Conservation (phyloP, 2,113 vertebrate genomes). For the Oxygymnocypris stewartii region DNA sequence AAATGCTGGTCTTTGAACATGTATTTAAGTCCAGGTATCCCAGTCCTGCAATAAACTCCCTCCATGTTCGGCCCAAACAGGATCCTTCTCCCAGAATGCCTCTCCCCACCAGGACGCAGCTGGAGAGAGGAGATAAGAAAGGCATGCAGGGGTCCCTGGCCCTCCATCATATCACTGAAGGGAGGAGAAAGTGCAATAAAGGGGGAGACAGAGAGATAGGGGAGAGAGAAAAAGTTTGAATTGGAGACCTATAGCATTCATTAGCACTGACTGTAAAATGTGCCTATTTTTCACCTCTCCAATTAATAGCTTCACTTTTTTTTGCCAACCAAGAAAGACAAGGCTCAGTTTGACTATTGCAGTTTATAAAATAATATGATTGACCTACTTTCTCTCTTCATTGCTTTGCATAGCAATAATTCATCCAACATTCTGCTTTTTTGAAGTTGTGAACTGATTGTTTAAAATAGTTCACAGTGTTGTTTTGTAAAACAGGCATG, state of each 20-base stretch:
- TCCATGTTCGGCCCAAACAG: conserved; percentile 55
- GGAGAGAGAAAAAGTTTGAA: not conserved
- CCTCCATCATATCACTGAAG: conserved; percentile 41
- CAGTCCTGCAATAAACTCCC: conserved; percentile 52
- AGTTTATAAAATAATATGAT: not conserved
- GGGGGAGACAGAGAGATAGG: not conserved
- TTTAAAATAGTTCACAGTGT: not conserved
- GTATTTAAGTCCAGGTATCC: not conserved
- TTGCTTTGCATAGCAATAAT: conserved; percentile 6
- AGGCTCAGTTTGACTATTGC: not conserved
- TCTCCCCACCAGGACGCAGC: conserved; percentile 45
- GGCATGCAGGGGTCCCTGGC: conserved; percentile 49
- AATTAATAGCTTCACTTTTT: not conserved
- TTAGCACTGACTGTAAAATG: not conserved
- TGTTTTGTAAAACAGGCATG: conserved; percentile 1
- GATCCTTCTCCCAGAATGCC: conserved; percentile 44
- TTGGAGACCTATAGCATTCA: conserved; percentile 13
- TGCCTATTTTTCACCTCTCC: conserved; percentile 44
- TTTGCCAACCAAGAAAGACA: not conserved
- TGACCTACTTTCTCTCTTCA: not conserved
- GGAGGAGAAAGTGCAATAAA: not conserved
- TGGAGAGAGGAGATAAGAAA: conserved; percentile 67
- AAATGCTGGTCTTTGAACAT: conserved; percentile 13
- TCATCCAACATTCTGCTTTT: conserved; percentile 9
- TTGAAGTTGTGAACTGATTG: not conserved